These are phyloP conservation scores for Nothocercus julius DNA, from an alignment of 2,113 vertebrate species.

Conservation along the genomic window DNA sequence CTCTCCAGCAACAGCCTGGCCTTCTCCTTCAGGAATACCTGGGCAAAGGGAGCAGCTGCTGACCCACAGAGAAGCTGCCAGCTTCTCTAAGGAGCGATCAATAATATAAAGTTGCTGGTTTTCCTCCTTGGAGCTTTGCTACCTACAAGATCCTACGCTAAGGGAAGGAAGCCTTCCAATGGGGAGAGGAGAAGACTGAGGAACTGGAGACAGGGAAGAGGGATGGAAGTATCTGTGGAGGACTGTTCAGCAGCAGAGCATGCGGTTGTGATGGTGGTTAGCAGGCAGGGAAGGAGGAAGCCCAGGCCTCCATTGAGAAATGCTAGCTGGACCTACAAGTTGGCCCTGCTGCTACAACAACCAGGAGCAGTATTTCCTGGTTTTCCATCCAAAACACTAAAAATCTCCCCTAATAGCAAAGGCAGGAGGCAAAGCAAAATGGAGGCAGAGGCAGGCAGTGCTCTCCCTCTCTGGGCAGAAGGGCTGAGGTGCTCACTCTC, in stretches of 20 bases:
- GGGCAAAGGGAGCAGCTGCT: neutral
- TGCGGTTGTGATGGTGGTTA: neutral
- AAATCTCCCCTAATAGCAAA: neutral
- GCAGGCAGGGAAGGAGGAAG: neutral
- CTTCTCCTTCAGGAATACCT: conserved; percentile 89
- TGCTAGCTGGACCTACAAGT: neutral
- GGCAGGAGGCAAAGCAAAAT: neutral
- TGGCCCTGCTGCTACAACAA: neutral
- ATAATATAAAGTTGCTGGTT: neutral
- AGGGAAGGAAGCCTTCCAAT: neutral
- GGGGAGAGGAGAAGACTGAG: neutral
- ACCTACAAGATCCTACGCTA: neutral
- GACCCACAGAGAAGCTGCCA: neutral
- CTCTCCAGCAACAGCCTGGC: conserved; percentile 83
- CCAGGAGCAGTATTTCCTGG: neutral
- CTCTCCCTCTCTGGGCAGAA: neutral
- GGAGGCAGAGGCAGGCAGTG: neutral
- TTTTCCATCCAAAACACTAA: neutral
- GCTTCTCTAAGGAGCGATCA: neutral
- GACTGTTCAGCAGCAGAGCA: neutral
- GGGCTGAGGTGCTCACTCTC: neutral
- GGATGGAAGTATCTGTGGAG: neutral
- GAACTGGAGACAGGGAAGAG: neutral
- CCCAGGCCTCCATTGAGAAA: neutral
- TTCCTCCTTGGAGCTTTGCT: neutral